Evolutionary conservation across 2,797 vertebrate species (phyloP).

Genomic region (Oreortyx pictus): DNA sequence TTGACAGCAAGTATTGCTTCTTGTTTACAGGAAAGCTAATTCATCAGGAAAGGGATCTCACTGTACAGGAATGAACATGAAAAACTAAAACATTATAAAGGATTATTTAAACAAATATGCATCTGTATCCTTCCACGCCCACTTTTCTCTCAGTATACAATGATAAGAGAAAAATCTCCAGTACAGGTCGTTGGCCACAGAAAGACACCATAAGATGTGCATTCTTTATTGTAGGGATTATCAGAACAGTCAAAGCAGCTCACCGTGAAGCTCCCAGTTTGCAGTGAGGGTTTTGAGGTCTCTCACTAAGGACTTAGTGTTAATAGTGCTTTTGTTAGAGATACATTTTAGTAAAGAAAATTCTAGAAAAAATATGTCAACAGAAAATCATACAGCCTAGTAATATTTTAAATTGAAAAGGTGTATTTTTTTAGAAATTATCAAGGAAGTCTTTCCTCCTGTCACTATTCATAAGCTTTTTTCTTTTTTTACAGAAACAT

Average conservation of each 20-base stretch:
- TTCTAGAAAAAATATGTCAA: background rate
- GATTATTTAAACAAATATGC: background rate
- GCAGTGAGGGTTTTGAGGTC: background rate
- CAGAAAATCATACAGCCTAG: background rate
- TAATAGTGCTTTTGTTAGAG: background rate
- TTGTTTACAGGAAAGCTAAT: constrained; percentile 51
- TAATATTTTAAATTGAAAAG: background rate
- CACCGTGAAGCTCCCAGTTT: background rate
- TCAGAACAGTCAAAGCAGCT: background rate
- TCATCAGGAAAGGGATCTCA: constrained; percentile 21
- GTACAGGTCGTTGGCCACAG: background rate
- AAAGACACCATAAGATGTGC: background rate
- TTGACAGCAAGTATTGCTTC: constrained; percentile 49
- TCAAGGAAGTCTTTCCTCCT: background rate
- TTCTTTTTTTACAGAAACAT: background rate
- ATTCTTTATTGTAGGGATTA: background rate
- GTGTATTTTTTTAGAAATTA: background rate
- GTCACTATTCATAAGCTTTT: background rate
- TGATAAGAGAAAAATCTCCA: background rate
- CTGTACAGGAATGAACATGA: background rate
- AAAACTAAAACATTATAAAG: constrained; percentile 7
- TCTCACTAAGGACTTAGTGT: background rate
- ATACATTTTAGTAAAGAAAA: background rate
- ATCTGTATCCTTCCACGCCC: background rate
- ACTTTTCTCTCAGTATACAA: background rate